These are phyloP conservation scores for Pectinophora gossypiella DNA, from an alignment of 1,140 invertebrate genomes.

Conservation along the genomic window DNA sequence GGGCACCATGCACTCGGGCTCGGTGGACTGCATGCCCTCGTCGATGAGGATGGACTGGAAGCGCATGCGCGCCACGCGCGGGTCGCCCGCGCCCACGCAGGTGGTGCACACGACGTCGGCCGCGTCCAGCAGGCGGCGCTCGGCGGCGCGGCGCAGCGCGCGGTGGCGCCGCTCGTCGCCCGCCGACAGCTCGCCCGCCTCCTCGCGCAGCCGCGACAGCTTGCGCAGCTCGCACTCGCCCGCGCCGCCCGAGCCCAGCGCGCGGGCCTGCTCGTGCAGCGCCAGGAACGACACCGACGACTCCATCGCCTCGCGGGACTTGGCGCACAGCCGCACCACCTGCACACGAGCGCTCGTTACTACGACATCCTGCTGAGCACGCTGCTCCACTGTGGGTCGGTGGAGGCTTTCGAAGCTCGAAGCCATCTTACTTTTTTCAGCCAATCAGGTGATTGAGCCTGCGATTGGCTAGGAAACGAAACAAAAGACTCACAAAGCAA, in stretches of 20 bases:
- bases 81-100: constrained; percentile 98
- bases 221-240: constrained; percentile 93
- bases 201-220: constrained; percentile 97
- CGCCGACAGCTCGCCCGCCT: constrained; percentile 95
- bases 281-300: constrained; percentile 98
- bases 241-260: constrained; percentile 89
- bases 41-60: constrained; percentile 99
- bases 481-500: no score
- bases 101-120: constrained; percentile 99
- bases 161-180: constrained; percentile 97
- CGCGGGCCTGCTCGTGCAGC: constrained; percentile 97
- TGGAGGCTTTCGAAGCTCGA: no score
- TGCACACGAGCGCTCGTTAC: no score
- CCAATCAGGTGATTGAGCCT: no score
- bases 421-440: no score
- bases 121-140: constrained; percentile 93
- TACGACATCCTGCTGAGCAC: no score
- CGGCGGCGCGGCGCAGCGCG: constrained; percentile 92
- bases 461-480: no score
- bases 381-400: no score
- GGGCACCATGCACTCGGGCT: constrained; percentile 99
- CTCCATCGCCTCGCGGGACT: constrained; percentile 98
- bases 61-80: constrained; percentile 91
- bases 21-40: constrained; percentile 97
- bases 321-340: constrained; percentile 97